Evolutionary conservation across 2,888 invertebrate genomes (phyloP), one percentile per base, ranked within the genome.

Genomic region (Eurytoma adleriae): DNA sequence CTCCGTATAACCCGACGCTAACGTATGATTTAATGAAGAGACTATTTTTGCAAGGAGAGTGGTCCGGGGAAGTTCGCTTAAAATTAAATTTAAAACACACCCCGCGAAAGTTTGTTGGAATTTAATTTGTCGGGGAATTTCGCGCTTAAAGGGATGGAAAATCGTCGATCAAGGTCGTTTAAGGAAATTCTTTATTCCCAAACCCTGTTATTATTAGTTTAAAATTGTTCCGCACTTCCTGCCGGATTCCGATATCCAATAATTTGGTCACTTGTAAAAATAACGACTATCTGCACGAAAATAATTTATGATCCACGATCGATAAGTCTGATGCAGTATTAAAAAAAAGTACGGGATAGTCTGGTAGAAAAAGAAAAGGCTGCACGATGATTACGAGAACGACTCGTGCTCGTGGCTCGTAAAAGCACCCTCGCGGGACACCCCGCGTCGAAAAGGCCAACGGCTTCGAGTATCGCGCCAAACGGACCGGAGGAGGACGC

Each of bases 381-480:
- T 18, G 48, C 24, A n/a, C 50, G 56, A 27, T 18, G 40, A 40
- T 40, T 40, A 10, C 40, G 40, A 40, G 40, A 40, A 40, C 40
- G 40, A 40, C 10, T 40, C 1, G 7, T 10, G 40, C 40, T 40
- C 10, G 40, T 40, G 40, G 27, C 59, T 40, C 71, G 71, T 59
- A 71, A 61, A 71, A 48, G 59, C 24, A 50, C 18, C 40, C 18
- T 57, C 64, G 67, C 20, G 30, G 27, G 12, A 24, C 66, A 62
- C 57, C 40, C 50, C 27, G 10, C 57, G 27, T n/a, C 16, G 40
- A 48, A 61, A 13, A 13, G 70, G 56, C 56, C 56, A 50, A 50
- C 76, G n/a, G 50, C 27, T 16, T 18, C 57, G 50, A 71, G 57
- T 70, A 71, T 78, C 71, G 20, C 10, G 27, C 14, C 50, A 20